These are phyloP conservation scores for Heteronetta atricapilla DNA, from an alignment of 2,113 vertebrate species.

Conservation along the genomic window DNA sequence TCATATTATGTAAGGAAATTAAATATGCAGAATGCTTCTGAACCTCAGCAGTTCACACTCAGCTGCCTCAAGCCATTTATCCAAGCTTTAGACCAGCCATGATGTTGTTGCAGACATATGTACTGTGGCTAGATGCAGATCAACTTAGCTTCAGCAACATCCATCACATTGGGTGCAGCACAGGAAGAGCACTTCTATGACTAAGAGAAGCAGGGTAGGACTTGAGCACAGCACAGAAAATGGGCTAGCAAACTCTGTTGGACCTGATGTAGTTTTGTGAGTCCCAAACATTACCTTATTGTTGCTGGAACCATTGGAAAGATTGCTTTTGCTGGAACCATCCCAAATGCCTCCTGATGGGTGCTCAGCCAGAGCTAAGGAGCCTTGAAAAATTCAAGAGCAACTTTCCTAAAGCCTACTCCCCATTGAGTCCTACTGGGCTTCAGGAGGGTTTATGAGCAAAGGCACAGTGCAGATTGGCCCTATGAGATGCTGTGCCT, in stretches of 20 bases:
- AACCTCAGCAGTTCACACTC: neutral
- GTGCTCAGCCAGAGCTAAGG: neutral
- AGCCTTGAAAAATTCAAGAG: neutral
- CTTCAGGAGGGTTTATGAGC: neutral
- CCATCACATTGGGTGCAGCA: neutral
- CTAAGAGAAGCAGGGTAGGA: neutral
- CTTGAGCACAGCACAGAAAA: neutral
- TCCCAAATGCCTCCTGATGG: neutral
- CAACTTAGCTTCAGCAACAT: neutral
- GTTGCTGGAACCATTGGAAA: neutral
- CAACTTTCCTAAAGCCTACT: neutral
- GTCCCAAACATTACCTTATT: neutral
- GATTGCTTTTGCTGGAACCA: neutral
- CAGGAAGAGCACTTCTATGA: fast-evolving
- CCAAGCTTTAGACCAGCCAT: neutral
- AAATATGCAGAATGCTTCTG: neutral
- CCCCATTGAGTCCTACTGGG: neutral
- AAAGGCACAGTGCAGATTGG: neutral
- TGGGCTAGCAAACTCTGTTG: neutral
- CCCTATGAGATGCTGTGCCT: neutral
- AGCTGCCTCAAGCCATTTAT: neutral
- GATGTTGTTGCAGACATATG: neutral
- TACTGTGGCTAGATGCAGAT: neutral
- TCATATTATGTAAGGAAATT: neutral
- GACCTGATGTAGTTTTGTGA: neutral